Conservation (phyloP, 2,888 invertebrate genomes). For the Colostygia pectinataria region DNA sequence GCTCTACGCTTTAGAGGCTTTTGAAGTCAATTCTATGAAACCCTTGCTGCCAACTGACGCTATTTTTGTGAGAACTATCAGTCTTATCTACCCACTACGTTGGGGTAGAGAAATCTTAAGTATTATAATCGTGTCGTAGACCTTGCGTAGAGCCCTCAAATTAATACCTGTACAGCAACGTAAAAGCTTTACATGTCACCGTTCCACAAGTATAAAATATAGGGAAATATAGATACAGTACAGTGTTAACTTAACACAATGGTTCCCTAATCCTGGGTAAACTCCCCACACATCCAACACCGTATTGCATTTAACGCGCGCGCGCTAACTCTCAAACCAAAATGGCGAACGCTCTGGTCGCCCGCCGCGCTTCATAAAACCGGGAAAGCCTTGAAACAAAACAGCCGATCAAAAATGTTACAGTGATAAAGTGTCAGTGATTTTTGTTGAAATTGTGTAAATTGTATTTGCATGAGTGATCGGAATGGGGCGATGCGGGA, state of each 20-base stretch:
- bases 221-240: too few species aligned
- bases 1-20: too few species aligned
- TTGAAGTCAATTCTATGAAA: too few species aligned
- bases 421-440: slow-evolving; percentile 66
- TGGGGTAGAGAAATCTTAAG: too few species aligned
- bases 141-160: too few species aligned
- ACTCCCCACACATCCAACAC: slow-evolving; percentile 43
- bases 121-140: too few species aligned
- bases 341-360: slow-evolving; percentile 70
- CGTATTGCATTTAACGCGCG: slow-evolving; percentile 69
- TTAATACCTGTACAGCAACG: too few species aligned
- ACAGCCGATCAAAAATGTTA: slow-evolving; percentile 62
- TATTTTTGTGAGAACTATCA: too few species aligned
- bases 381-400: slow-evolving; percentile 47
- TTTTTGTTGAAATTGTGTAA: slow-evolving; percentile 33
- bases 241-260: neutral
- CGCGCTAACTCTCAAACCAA: slow-evolving; percentile 69
- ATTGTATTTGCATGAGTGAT: slow-evolving; percentile 70
- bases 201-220: too few species aligned
- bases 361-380: slow-evolving; percentile 66
- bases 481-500: slow-evolving; percentile 70
- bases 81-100: too few species aligned
- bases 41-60: too few species aligned
- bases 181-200: too few species aligned
- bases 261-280: slow-evolving; percentile 25